Conservation (phyloP, 30 jellyfish, hydroid and myxozoan genomes). For the Aurelia aurita complex sp. Pacific region DNA sequence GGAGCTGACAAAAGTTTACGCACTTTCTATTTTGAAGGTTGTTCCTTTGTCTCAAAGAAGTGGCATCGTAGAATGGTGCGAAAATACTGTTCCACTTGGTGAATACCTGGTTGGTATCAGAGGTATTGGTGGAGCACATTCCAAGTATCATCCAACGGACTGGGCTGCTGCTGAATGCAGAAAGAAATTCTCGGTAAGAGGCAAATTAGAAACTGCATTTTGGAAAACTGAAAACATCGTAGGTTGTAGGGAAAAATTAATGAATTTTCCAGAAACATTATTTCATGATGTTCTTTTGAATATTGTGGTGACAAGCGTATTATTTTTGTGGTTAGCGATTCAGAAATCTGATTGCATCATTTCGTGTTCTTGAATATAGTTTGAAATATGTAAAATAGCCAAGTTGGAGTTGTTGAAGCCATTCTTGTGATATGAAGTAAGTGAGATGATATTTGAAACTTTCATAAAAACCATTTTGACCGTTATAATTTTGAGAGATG, state of each 20-base stretch:
- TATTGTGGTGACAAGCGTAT: too few species aligned
- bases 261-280: background rate
- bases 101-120: conserved; percentile 83
- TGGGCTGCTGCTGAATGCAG: conserved; percentile 89
- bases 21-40: conserved; percentile 44
- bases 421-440: too few species aligned
- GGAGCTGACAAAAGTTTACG: too few species aligned
- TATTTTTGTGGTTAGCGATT: too few species aligned
- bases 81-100: conserved; percentile 95
- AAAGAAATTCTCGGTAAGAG: conserved; percentile 63
- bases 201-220: background rate
- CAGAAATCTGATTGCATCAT: too few species aligned
- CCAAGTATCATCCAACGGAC: conserved; percentile 86
- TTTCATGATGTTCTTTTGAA: background rate
- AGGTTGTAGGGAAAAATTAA: background rate
- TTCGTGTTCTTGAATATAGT: too few species aligned
- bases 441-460: too few species aligned
- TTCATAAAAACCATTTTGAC: too few species aligned
- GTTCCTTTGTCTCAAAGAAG: conserved; percentile 91
- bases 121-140: conserved; percentile 89
- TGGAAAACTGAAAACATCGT: background rate
- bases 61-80: conserved; percentile 98
- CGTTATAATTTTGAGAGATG: too few species aligned
- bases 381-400: too few species aligned
- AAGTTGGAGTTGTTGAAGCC: too few species aligned